These are phyloP conservation scores for Aphelenchoides besseyi DNA, from an alignment of 1,140 invertebrate genomes.

Conservation along the genomic window DNA sequence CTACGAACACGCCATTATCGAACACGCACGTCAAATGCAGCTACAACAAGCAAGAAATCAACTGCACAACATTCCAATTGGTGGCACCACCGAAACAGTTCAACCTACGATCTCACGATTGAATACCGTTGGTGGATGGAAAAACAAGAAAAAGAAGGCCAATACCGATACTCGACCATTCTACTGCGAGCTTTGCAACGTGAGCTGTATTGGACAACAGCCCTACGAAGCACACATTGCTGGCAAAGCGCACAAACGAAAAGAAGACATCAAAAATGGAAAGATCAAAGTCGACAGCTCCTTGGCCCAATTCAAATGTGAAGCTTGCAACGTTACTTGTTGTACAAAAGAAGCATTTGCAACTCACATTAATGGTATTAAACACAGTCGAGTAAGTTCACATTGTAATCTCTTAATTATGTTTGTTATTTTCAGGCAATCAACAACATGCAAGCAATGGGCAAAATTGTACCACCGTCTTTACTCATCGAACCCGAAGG, in stretches of 20 bases:
- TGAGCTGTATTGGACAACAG: conserved; percentile 89
- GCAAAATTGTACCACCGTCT: conserved; percentile 90
- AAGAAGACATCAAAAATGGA: conserved; percentile 79
- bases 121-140: not conserved
- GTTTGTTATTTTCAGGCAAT: conserved; percentile 64
- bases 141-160: conserved; percentile 19
- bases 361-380: conserved; percentile 91
- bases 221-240: conserved; percentile 93
- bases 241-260: conserved; percentile 97
- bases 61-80: not conserved
- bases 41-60: not conserved
- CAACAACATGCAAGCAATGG: conserved; percentile 81
- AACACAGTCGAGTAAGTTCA: conserved; percentile 74
- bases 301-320: conserved; percentile 67
- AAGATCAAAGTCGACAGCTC: conserved; percentile 29
- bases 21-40: not conserved
- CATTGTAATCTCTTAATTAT: not conserved
- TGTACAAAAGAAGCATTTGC: conserved; percentile 95
- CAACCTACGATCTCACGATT: too few relatives aligned
- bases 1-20: conserved; percentile 3
- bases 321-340: conserved; percentile 91
- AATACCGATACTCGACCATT: conserved; percentile 59
- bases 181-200: conserved; percentile 94
- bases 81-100: not conserved
- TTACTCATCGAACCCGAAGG: conserved; percentile 72